Conservation (phyloP, 2,888 invertebrate genomes). For the Hyposoter didymator region DNA sequence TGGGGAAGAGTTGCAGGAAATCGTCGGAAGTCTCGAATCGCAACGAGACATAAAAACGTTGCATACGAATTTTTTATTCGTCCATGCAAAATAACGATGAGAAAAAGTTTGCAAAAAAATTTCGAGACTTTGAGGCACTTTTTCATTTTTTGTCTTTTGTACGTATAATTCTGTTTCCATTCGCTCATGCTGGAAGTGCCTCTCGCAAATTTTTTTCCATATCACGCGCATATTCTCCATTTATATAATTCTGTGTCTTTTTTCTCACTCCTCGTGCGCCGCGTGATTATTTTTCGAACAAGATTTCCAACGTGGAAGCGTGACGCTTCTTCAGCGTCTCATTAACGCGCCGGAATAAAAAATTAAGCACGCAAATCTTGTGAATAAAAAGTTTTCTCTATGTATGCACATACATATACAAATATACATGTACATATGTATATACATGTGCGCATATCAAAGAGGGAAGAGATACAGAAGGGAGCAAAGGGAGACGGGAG, state of each 20-base stretch:
- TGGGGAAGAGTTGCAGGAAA: not conserved
- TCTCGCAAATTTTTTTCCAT: not conserved
- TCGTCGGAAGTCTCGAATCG: not conserved
- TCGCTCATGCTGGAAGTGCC: not conserved
- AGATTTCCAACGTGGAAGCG: conserved; percentile 4
- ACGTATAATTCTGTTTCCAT: not conserved
- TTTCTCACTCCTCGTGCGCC: not conserved
- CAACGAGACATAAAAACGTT: not conserved
- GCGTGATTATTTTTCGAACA: conserved; percentile 14
- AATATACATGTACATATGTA: not conserved
- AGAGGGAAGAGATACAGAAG: conserved; percentile 28
- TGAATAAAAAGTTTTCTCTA: conserved; percentile 18
- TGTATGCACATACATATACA: not conserved
- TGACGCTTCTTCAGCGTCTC: conserved; percentile 25
- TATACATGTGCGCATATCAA: not conserved
- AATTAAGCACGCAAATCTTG: conserved; percentile 25
- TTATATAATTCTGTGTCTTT: not conserved
- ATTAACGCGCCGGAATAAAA: conserved; percentile 22
- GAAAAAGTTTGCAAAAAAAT: not conserved
- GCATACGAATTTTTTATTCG: not conserved
- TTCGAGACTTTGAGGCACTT: not conserved
- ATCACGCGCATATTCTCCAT: not conserved
- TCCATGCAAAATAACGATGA: not conserved
- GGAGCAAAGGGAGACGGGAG: conserved; percentile 17
- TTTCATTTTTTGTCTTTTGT: not conserved